Conservation (phyloP, 2,113 vertebrate genomes). For the Amazona vittata region DNA sequence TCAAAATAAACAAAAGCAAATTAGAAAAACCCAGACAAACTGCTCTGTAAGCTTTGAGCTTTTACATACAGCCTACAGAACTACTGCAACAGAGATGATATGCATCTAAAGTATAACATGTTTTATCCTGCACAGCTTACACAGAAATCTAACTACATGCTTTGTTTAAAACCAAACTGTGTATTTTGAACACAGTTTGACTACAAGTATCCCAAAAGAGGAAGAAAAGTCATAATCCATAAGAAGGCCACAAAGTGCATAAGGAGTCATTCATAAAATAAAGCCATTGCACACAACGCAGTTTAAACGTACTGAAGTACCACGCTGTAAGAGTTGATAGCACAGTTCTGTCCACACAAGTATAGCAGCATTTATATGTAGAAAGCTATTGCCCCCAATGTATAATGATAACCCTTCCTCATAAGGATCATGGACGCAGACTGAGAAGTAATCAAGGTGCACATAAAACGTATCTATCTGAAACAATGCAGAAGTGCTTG, state of each 20-base stretch:
- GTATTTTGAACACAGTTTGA: conserved; percentile 15
- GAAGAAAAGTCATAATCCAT: conserved; percentile 71
- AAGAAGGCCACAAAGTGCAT: conserved; percentile 89
- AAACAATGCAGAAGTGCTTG: conserved; percentile 21
- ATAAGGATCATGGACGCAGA: neutral
- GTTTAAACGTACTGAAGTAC: conserved; percentile 46
- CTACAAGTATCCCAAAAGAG: conserved; percentile 16
- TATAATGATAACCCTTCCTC: neutral
- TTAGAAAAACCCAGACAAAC: neutral
- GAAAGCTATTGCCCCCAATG: conserved; percentile 32
- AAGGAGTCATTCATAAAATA: conserved; percentile 73
- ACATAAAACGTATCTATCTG: neutral
- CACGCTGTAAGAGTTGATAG: conserved; percentile 19
- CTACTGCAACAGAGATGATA: neutral
- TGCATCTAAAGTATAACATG: neutral
- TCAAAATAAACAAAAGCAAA: neutral
- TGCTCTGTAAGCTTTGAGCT: neutral
- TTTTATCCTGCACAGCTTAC: neutral
- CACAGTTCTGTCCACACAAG: conserved; percentile 33
- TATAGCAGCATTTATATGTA: conserved; percentile 38
- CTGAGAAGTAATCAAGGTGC: neutral
- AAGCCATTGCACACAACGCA: conserved; percentile 77
- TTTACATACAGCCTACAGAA: conserved; percentile 13
- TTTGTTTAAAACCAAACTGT: neutral
- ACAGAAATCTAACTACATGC: neutral